Evolutionary conservation across 2,797 vertebrate genomes (phyloP), one percentile per base, ranked within the genome.

Genomic region (Meda fulgida): DNA sequence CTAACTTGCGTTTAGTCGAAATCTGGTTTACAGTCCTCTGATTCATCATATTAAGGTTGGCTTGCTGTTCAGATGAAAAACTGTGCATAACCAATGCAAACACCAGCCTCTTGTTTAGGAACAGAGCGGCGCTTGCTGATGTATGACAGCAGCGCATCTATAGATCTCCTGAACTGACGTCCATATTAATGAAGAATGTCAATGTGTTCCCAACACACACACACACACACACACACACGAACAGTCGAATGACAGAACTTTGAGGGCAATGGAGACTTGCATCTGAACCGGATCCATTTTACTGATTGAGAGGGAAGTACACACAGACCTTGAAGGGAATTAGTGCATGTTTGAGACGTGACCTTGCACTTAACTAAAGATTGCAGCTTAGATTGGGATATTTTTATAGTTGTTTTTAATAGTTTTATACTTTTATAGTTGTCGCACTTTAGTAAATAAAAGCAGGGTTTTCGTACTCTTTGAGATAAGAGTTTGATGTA

Each of bases 301-400:
- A 38, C 84, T 88, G 86, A 88, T 87, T 89, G 86, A 87, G 85
- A 84, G 75, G 67, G 76, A 71, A 82, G 88, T 73, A 65, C 85
- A 53, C 43, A 18, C 70, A 88, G 87, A 86, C 83, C 87, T 89
- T 89, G 83, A 88, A 83, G 70, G 76, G 85, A 86, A 89, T 88
- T 87, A 86, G 75, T 76, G 70, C 55, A 29, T 55, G 63, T 65
- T 21, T n/a, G 80, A 86, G 82, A 70, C 48, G n/a, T 85, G 71
- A 81, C 76, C 87, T 77, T 83, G 34, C 13, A 29, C 55, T 83
- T 80, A 81, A 69, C 38, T 16, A 5, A 46, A 46, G 53, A 83
- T 46, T 46, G 46, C 13, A 46, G 70, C 13, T 63, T 55, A 23
- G 53, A 23, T 55, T 55, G n/a, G 14, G 58, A 63, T 63, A 29